Evolutionary conservation across 2,888 invertebrate species (phyloP), one percentile per base, ranked within the genome.

Genomic region (Scaptodrosophila latifasciaeformis): DNA sequence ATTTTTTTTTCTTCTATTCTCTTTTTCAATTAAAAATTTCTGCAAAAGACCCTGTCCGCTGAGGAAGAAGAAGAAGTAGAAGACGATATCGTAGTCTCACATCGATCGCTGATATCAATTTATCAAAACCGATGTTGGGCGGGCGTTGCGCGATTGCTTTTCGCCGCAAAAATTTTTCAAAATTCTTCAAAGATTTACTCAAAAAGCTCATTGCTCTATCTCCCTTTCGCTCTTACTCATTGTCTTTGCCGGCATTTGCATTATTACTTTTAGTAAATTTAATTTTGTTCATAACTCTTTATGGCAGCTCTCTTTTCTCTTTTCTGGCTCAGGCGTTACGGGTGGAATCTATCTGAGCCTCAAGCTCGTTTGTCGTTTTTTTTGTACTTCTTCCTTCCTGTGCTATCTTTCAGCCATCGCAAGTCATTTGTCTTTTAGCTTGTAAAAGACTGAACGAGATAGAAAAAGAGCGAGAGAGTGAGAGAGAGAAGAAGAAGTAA

Each of bases 61-160:
- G 29, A 10, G 10, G 29, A 29, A 29, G 29, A 29, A 7, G 10
- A 7, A 29, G 6, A 29, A 29, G 58, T 40, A 21, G 30, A 49
- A 69, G 65, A 62, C 59, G 63, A 63, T 68, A 46, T 17, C 55
- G 42, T 35, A 17, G 12, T 6, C 56, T 57, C 82, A 75, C 80
- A 71, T 75, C 84, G 82, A 84, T 84, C 83, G 79, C 75, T 79
- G 80, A 80, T 83, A 82, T 80, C 84, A 83, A 84, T 85, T 85
- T 84, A 85, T 85, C 85, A 84, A 70, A n/a, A 68, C 72, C 80
- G 75, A 77, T 77, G 78, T 80, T 79, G 82, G 80, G 80, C 81
- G 74, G 76, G 74, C 70, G 74, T 81, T 59, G 77, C 77, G 76
- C 75, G 81, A 70, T 79, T 75, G 83, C 80, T 77, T 81, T 76